A percentile compares a stretch with the other conserved stretches of the same genome.
Evolutionary conservation across 2,113 vertebrate genomes (phyloP).

Genomic region (Python bivittatus): DNA sequence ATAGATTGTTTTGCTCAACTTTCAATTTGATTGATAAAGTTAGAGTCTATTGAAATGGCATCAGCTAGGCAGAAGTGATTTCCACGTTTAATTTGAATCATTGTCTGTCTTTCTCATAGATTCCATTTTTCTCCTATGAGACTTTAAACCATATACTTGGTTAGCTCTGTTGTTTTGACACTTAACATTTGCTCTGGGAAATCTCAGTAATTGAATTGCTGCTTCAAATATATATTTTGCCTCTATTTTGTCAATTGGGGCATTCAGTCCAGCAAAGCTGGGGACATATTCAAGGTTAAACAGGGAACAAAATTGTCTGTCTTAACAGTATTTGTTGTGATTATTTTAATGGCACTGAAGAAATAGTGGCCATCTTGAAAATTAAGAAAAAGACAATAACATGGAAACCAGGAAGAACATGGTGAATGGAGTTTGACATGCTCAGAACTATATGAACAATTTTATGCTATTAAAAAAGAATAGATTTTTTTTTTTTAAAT

Average conservation of each 20-base stretch:
- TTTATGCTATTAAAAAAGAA: not conserved
- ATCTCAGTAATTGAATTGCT: conserved; percentile 21
- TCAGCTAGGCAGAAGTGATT: conserved; percentile 62
- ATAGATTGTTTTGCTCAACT: conserved; percentile 57
- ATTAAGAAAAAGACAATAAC: too few relatives aligned
- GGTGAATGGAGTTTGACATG: not conserved
- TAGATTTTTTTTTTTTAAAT: not conserved
- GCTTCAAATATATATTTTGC: not conserved
- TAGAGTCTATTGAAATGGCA: conserved; percentile 65
- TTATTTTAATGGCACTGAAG: not conserved
- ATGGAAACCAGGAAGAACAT: not conserved
- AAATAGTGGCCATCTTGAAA: not conserved
- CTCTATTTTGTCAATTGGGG: not conserved
- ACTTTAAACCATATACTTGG: conserved; percentile 38
- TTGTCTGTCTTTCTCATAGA: conserved; percentile 47
- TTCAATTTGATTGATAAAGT: conserved; percentile 65
- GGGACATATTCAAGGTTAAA: not conserved
- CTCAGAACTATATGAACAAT: not conserved
- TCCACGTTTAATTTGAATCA: conserved; percentile 55
- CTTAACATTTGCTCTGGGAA: conserved; percentile 41
- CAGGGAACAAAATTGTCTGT: not conserved
- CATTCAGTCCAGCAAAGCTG: not conserved
- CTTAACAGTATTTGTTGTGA: not conserved
- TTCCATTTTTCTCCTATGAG: conserved; percentile 21
- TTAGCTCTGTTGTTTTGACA: conserved; percentile 45